Percentiles rank a stretch among this genome's conserved stretches.
Evolutionary conservation across 2,797 vertebrate species (phyloP).

Genomic region (Picus viridis): DNA sequence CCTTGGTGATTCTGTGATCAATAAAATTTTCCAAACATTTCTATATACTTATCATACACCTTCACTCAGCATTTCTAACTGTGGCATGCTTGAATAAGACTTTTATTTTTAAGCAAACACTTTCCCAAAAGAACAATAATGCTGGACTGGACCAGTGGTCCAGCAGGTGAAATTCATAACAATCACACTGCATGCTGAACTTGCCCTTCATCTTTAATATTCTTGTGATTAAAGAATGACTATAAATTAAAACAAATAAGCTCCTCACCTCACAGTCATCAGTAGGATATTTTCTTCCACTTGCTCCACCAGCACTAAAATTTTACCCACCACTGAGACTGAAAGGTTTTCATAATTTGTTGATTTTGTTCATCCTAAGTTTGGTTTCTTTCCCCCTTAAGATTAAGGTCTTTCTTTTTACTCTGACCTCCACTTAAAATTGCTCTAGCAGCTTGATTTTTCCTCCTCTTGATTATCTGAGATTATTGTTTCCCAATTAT

Average conservation of each 20-base stretch:
- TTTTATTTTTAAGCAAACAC: background rate
- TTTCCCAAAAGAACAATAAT: background rate
- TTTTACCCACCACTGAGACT: background rate
- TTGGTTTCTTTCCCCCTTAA: background rate
- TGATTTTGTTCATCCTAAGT: background rate
- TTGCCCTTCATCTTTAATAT: background rate
- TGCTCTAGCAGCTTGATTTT: background rate
- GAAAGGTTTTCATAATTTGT: background rate
- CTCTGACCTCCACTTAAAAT: constrained; percentile 6
- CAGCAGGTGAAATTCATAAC: background rate
- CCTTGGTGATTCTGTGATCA: background rate
- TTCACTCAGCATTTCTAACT: constrained; percentile 1
- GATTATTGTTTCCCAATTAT: background rate
- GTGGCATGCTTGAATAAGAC: constrained; percentile 3
- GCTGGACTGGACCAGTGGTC: background rate
- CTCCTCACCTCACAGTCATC: background rate
- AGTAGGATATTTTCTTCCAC: background rate
- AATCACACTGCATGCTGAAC: background rate
- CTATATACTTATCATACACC: constrained; percentile 25
- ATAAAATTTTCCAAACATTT: background rate
- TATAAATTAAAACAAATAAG: constrained; percentile 16
- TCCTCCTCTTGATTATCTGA: background rate
- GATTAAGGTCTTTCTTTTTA: background rate
- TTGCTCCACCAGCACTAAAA: background rate
- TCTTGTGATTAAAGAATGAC: background rate